Base-by-base conservation (phyloP, 2,113 vertebrate genomes). In the Synodontis membranacea region DNA sequence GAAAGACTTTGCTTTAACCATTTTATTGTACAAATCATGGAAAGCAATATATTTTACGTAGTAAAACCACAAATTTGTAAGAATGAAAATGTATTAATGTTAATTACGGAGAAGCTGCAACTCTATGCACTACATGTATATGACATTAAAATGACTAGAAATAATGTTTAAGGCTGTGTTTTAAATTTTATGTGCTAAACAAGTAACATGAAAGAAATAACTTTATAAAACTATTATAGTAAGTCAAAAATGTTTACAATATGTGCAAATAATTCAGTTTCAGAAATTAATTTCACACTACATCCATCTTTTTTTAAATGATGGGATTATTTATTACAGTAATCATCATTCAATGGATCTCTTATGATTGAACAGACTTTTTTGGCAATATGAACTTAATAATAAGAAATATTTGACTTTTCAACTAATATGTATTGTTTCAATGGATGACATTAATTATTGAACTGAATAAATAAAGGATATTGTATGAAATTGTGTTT, bases 21-120 rank as follows among this genome's bases (percentile, higher is more conserved):
- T 37, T 83, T 83, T 83, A 83, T 83, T 83, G 66, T 66, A 83
- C 81, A 83, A 83, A 83, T 62, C 60, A 83, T 50, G 21, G 7
- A 70, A 82, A 78, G 14, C 15, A 78, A 31, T 50, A n/a, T 8
- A 50, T 1, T 50, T 14, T 21, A 50, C 19, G 50, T 31, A 19
- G 31, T 19, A 50, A 50, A 76, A 31, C 3, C 17, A 44, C 11
- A 78, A 78, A 50, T 75, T 46, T n/a, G 72, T 23, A 75, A 75
- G 42, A 46, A 75, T 11, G 7, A 42, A 42, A 9, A 28, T 28
- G 28, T 25, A 50, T 15, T 46, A 15, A 48, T 75, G n/a, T n/a
- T 28, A 2, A 50, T 31, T 72, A n/a, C 46, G 14, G 42, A 28
- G 14, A 75, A 75, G n/a, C 1, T n/a, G 28, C 72, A n/a, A 78